Evolutionary conservation across 2,888 invertebrate genomes (phyloP).

Genomic region (Glyphotaelius pellucidus): DNA sequence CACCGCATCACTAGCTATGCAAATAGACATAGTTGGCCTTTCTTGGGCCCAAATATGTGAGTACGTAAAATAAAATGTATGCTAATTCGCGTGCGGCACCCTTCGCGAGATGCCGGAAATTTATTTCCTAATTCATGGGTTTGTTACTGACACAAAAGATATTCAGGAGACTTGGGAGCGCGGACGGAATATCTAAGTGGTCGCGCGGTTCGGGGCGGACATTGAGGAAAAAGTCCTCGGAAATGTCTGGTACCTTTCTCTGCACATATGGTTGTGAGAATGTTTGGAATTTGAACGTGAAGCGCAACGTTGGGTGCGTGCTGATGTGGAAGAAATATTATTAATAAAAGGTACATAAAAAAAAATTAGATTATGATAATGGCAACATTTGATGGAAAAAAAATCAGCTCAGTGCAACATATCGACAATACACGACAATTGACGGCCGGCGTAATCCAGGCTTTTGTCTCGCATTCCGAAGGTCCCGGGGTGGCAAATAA

Average conservation of each 20-base stretch:
- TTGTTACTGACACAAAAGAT: slow-evolving; percentile 65
- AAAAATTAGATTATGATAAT: neutral
- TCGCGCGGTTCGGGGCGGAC: slow-evolving; percentile 42
- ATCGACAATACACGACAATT: no score
- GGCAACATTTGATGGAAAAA: neutral
- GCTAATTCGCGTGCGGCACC: slow-evolving; percentile 60
- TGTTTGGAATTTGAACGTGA: neutral
- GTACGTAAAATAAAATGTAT: slow-evolving; percentile 65
- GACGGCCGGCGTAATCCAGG: no score
- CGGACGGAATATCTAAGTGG: slow-evolving; percentile 63
- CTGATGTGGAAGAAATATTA: neutral
- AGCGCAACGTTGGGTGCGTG: neutral
- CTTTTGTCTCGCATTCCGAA: no score
- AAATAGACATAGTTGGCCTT: slow-evolving; percentile 63
- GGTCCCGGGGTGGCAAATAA: no score
- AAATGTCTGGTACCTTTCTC: neutral
- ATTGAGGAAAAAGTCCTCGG: slow-evolving; percentile 25
- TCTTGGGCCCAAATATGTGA: slow-evolving; percentile 65
- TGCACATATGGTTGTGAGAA: neutral
- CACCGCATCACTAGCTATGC: slow-evolving; percentile 63
- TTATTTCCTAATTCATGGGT: slow-evolving; percentile 66
- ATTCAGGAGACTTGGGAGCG: slow-evolving; percentile 56
- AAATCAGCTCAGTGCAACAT: no score
- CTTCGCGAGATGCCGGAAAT: slow-evolving; percentile 64
- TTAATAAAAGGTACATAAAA: neutral